Evolutionary conservation across 2,888 invertebrate species (phyloP), one percentile per base, ranked within the genome.

Genomic region (Pemphredon lugubris): DNA sequence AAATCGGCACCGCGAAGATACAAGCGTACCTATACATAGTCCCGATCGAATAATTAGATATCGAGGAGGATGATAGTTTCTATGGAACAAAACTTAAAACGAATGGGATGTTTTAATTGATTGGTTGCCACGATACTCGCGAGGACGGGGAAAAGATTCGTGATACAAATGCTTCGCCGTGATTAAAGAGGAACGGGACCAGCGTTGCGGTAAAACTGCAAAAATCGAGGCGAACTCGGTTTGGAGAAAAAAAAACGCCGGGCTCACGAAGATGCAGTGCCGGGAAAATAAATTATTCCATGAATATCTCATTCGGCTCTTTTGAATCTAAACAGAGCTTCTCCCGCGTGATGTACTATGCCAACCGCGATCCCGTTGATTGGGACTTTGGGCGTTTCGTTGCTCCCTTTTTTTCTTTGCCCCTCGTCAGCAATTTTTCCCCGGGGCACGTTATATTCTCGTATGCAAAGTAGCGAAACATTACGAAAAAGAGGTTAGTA

Each of bases 251-350:
- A 2, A 7, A 9, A 11, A 7, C 2, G 54, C 2, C 42, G 7
- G 42, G 20, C 32, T 54, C 30, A 32, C n/a, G 45, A 61, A 54
- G 47, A 50, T 26, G 53, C 59, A 59, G 11, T n/a, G 47, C 18
- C 47, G 50, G 13, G 47, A 45, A 79, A 76, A 78, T 78, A 78
- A 78, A 78, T 78, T 78, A 78, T 75, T 75, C 77, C 72, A 73
- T 75, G 66, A 77, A 77, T 77, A 79, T 69, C 68, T 79, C 76
- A 63, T 66, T 75, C 57, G 60, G 42, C 47, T 68, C 79, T 68
- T 68, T 79, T 75, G 30, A 77, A 79, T 72, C 68, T 75, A 79
- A 72, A 77, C 76, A 68, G 59, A 57, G 34, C 45, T 55, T 11
- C 58, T 16, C 40, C 48, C 55, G n/a, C n/a, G n/a, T n/a, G n/a